These are phyloP conservation scores for Petaurus breviceps DNA, from an alignment of 2,113 vertebrate species.

Conservation along the genomic window DNA sequence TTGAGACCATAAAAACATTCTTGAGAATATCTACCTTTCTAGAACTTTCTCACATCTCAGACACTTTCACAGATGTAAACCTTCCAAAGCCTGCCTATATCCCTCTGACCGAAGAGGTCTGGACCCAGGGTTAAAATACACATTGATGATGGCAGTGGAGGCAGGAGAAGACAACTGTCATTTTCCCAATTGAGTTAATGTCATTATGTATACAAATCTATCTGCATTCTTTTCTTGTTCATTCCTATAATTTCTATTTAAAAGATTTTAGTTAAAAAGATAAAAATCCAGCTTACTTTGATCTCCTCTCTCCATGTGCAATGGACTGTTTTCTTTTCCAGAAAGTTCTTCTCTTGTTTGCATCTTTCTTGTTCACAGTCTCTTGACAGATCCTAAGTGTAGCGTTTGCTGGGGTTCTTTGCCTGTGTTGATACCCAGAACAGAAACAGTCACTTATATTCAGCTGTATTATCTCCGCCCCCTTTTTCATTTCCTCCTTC, in stretches of 20 bases:
- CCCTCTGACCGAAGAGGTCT: background rate
- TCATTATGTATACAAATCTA: background rate
- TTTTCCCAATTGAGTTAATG: background rate
- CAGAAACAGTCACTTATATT: constrained; percentile 42
- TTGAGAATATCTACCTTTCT: background rate
- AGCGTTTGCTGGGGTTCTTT: background rate
- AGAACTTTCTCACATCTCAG: background rate
- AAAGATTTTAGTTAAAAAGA: background rate
- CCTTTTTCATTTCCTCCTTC: constrained; percentile 47
- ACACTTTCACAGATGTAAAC: background rate
- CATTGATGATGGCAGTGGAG: background rate
- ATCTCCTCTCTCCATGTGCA: constrained; percentile 33
- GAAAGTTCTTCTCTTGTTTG: constrained; percentile 46
- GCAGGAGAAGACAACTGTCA: background rate
- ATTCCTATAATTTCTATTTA: background rate
- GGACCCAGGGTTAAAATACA: background rate
- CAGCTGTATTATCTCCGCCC: constrained; percentile 48
- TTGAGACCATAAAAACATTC: constrained; percentile 27
- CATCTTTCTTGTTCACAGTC: constrained; percentile 47
- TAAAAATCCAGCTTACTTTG: constrained; percentile 59
- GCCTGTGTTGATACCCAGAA: background rate
- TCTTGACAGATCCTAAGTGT: background rate
- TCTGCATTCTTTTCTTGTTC: background rate
- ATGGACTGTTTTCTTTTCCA: constrained; percentile 52
- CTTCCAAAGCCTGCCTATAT: constrained; percentile 1